Percentiles rank a stretch among this genome's conserved stretches.
Evolutionary conservation across 1,140 invertebrate genomes (phyloP).

Genomic region (Sipha flava): DNA sequence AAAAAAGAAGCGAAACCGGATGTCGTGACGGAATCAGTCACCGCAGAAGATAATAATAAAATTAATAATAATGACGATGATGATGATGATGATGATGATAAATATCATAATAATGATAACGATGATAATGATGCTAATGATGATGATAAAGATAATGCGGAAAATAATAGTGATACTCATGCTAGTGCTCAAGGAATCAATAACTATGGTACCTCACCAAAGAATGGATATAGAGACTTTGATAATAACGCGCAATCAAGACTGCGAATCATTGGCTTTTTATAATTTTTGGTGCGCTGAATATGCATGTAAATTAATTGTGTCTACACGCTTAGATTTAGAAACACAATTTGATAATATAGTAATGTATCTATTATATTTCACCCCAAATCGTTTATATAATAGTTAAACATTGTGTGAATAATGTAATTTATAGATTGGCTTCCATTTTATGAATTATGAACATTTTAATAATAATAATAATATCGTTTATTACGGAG

Average conservation of each 20-base stretch:
- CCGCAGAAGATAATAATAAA: not conserved
- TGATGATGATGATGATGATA: not conserved
- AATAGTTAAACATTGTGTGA: too few relatives aligned
- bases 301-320: conserved; percentile 21
- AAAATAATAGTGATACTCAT: not conserved
- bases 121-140: not conserved
- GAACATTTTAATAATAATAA: too few relatives aligned
- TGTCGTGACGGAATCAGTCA: not conserved
- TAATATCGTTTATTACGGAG: too few relatives aligned
- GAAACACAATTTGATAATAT: not conserved
- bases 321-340: not conserved
- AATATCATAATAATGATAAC: not conserved
- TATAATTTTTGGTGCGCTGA: not conserved
- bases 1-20: conserved; percentile 8
- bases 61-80: not conserved
- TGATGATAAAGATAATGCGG: not conserved
- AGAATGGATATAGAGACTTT: not conserved
- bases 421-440: too few relatives aligned
- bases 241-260: not conserved
- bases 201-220: conserved; percentile 14
- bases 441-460: not conserved
- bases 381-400: too few relatives aligned
- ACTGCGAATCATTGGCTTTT: conserved; percentile 17
- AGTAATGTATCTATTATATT: too few relatives aligned
- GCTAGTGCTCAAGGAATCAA: not conserved